Evolutionary conservation across 2,797 vertebrate genomes (phyloP), one percentile per base, ranked within the genome.

Genomic region (Echeneis naucrates): DNA sequence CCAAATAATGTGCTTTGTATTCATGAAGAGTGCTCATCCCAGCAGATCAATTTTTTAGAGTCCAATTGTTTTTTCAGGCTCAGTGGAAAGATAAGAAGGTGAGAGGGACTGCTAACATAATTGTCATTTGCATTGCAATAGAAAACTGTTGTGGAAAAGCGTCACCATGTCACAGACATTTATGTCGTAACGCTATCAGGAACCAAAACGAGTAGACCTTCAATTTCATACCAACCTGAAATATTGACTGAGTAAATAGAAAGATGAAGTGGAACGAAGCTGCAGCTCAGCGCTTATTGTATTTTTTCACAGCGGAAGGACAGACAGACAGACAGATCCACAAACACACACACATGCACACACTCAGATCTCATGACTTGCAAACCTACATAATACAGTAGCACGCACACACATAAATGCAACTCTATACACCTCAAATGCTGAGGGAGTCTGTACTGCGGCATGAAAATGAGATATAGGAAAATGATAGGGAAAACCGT

Each of bases 111-210:
- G 80, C 71, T 72, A 37, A 63, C 71, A 52, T 87, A 90, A 91
- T 89, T 88, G 84, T 83, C 82, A 90, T 92, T 89, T 87, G 82
- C 88, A 87, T 86, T 69, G 85, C 80, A 82, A 75, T 82, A 47
- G 75, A 75, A 78, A 70, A 72, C 67, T 82, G 82, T 63, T 76
- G 78, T 66, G 81, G 68, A 72, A 83, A 80, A 59, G 76, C 76
- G 83, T 67, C 70, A 68, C 68, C 81, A 27, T 19, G 8, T 70
- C 4, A 24, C 55, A 58, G 48, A 85, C 71, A 59, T 84, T 78
- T 47, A 60, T 82, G 81, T 86, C 83, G 68, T 77, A 91, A 79
- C 83, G 77, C 75, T 53, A 79, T 77, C 81, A 50, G 76, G 68
- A 76, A 52, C 50, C 58, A 72, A 82, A 79, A 79, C 52, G 56